phyloP scores from a whole-genome alignment of 2,797 vertebrate genomes.

The Streptopelia turtur region DNA sequence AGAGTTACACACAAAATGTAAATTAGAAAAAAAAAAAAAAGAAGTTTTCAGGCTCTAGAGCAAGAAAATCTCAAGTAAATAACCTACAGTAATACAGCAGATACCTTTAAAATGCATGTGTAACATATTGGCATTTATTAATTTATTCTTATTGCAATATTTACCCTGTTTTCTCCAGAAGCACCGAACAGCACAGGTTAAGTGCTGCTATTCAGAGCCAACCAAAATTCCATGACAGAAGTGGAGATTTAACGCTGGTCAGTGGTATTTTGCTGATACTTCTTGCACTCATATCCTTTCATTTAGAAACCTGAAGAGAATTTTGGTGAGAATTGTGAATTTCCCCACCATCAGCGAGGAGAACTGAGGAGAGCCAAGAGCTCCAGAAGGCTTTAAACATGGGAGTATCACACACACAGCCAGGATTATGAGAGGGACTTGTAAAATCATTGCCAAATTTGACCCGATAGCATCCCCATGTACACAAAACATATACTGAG shows the following conservation, averaged over 20 bases:
- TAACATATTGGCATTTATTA: not conserved
- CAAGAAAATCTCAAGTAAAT: not conserved
- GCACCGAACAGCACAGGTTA: not conserved
- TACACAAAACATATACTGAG: not conserved
- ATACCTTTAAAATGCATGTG: not conserved
- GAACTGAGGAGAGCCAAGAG: not conserved
- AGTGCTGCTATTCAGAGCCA: not conserved
- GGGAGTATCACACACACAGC: rapidly evolving
- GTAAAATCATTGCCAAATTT: not conserved
- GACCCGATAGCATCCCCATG: not conserved
- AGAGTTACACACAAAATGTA: not conserved
- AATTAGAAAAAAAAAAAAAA: too few species aligned
- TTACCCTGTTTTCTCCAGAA: not conserved
- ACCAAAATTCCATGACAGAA: not conserved
- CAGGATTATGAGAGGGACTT: not conserved
- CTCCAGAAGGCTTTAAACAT: not conserved
- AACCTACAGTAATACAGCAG: not conserved
- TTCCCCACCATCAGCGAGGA: not conserved
- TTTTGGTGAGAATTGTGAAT: not conserved
- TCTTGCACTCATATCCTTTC: not conserved
- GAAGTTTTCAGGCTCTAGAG: not conserved
- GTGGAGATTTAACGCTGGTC: not conserved
- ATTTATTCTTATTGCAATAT: not conserved
- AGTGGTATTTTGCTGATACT: not conserved
- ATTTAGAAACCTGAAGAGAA: not conserved